Conservation (phyloP, 2,113 vertebrate genomes). For the Gallinago jamesoni region DNA sequence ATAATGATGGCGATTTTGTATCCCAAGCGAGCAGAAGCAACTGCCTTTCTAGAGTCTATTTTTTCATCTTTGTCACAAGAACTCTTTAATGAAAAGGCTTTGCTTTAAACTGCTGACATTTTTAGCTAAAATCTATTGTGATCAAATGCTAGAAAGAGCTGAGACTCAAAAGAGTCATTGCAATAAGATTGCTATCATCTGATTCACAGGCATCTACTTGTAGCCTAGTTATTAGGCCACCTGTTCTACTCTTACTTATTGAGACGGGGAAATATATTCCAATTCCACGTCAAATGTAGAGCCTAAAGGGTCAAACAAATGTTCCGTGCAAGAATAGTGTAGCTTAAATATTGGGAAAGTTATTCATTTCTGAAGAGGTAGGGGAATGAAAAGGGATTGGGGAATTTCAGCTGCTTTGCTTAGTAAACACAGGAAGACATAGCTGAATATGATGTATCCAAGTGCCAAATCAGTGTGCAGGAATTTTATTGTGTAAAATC, state of each 20-base stretch:
- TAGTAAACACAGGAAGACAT: accelerated
- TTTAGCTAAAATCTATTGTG: slow-evolving; percentile 12
- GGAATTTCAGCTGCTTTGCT: not conserved
- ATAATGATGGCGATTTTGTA: not conserved
- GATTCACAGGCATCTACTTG: not conserved
- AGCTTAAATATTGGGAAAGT: not conserved
- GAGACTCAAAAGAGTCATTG: not conserved
- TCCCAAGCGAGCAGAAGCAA: not conserved
- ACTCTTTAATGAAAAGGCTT: not conserved
- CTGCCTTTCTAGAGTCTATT: not conserved
- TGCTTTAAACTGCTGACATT: not conserved
- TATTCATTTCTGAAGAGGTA: not conserved
- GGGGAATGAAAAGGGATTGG: not conserved
- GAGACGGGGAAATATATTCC: not conserved
- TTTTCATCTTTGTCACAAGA: not conserved
- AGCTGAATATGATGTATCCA: not conserved
- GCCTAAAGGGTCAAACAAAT: not conserved
- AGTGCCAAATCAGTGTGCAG: not conserved
- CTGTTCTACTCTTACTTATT: not conserved
- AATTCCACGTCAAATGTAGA: not conserved
- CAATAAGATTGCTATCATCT: not conserved
- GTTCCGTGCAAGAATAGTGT: not conserved
- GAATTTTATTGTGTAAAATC: not conserved
- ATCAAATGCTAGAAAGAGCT: not conserved
- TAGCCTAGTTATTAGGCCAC: not conserved